Percentiles rank a stretch among this genome's conserved stretches.
Evolutionary conservation across 1,140 invertebrate genomes (phyloP).

Genomic region (Heliconius congener): DNA sequence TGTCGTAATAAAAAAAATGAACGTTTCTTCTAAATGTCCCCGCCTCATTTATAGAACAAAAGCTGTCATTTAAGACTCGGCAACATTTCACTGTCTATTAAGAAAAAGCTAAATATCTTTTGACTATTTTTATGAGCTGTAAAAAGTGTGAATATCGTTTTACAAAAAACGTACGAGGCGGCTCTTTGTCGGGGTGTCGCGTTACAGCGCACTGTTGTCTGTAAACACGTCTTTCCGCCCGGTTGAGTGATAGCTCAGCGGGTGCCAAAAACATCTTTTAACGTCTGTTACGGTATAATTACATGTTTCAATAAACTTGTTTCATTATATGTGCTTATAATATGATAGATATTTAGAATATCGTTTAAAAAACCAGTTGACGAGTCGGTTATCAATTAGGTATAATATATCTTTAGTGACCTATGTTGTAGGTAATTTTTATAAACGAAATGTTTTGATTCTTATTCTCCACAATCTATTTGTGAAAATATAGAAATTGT

Average conservation of each 20-base stretch:
- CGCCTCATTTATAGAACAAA: slow-evolving; percentile 78
- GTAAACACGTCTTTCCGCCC: slow-evolving; percentile 76
- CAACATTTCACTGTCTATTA: slow-evolving; percentile 80
- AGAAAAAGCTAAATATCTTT: slow-evolving; percentile 75
- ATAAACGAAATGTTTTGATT: too few species aligned
- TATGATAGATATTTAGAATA: neutral
- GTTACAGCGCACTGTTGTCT: slow-evolving; percentile 69
- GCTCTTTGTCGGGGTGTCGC: slow-evolving; percentile 73
- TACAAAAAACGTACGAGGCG: slow-evolving; percentile 73
- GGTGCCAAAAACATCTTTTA: slow-evolving; percentile 60
- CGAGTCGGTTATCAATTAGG: too few species aligned
- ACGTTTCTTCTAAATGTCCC: slow-evolving; percentile 69
- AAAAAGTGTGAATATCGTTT: slow-evolving; percentile 78
- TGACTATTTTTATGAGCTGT: slow-evolving; percentile 78
- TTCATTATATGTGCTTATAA: slow-evolving; percentile 9
- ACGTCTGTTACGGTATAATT: slow-evolving; percentile 34
- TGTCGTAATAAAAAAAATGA: slow-evolving; percentile 62
- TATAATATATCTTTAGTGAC: neutral
- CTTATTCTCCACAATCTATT: too few species aligned
- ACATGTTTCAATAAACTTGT: slow-evolving; percentile 39
- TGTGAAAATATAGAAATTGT: too few species aligned
- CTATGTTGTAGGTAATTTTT: neutral
- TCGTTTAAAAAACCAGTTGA: neutral
- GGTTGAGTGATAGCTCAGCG: slow-evolving; percentile 65
- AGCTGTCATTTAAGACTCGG: slow-evolving; percentile 77